Evolutionary conservation across 2,113 vertebrate genomes (phyloP), one percentile per base, ranked within the genome.

Genomic region (Gasterosteus nipponicus): DNA sequence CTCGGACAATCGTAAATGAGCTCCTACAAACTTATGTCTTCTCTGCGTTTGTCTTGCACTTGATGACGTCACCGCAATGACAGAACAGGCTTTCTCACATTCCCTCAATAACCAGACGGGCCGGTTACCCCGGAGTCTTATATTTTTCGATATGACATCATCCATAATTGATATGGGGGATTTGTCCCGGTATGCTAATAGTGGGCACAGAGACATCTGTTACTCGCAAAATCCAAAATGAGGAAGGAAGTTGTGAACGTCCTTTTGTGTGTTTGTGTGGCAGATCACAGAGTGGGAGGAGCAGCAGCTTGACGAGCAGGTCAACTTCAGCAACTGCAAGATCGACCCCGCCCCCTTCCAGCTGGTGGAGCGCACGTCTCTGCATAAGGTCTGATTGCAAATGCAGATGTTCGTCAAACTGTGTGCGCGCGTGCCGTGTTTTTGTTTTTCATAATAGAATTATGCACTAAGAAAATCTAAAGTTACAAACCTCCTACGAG

Each of bases 301-400:
- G 75, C 92, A 92, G 83, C 96, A 99, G 83, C 93, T 99, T 64
- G 96, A 97, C 16, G 94, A 98, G 79, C 89, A 91, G 56, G 96
- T 98, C 87, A 95, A 98, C 88, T 99, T 99, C 84, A 96, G 94
- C 88, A 95, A 95, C 72, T 95, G 97, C 90, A 98, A 97, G 91
- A 98, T 98, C 0, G 97, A 99, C 88, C 98, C 97, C 0, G 97
- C 97, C 0, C 97, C 97, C 0, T 97, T 99, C 92, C 98, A 99
- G 92, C 94, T 99, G 83, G 96, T 99, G 87, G 97, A 98, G 77
- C 93, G 95, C 69, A 99, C 97, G 0, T 99, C 97, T 0, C 89
- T 99, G 82, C 96, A 98, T 84, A 97, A 98, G 96, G 98, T 98
- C 82, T 11, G 47, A 69, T 69, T 69, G 22, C 11, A 47, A 31